Evolutionary conservation across 2,888 invertebrate genomes (phyloP), one percentile per base, ranked within the genome.

Genomic region (Melinopterus prodromus): DNA sequence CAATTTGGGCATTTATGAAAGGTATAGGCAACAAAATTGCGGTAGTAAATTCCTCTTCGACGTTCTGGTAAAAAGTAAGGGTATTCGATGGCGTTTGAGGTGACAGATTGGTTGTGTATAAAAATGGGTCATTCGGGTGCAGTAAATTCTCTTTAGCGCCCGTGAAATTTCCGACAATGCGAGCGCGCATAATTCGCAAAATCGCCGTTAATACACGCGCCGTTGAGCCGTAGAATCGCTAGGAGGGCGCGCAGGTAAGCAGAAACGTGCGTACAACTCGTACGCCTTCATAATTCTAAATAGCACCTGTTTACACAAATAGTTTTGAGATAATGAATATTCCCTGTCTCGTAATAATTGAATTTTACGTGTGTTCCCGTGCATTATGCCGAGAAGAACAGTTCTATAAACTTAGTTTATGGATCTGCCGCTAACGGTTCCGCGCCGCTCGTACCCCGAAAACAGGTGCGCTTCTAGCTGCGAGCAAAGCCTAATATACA

Each of bases 301-400:
- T 53, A 53, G 53, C 53, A 53, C 53, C 53, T 53, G 53, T 53
- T 53, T 53, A 53, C 53, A 53, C 53, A 53, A 53, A 53, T 53
- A 53, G 53, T 53, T 53, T 12, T 53, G 9, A 53, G 53, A 12
- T 53, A 53, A 53, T 53, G 53, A 53, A 53, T 53, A 53, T 53
- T 53, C 53, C 2, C 53, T 53, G 53, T 53, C 53, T 53, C 53
- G 9, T 53, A 53, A 53, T 53, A 53, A 53, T 53, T 53, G 53
- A 53, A 53, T 53, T 53, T 53, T 53, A 53, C 53, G 26, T 26
- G 26, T 53, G 53, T 12, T 53, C 53, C 53, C 53, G 53, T 12
- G 5, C 53, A 53, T 53, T 53, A 12, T 53, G 12, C 53, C 53
- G 12, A 12, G 53, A 53, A 53, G 53, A 53, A 53, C 53, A 53